Percentiles rank a stretch among this genome's conserved stretches.
These are phyloP conservation scores for Microtus pennsylvanicus DNA, from an alignment of 2,113 vertebrate genomes.

Conservation along the genomic window DNA sequence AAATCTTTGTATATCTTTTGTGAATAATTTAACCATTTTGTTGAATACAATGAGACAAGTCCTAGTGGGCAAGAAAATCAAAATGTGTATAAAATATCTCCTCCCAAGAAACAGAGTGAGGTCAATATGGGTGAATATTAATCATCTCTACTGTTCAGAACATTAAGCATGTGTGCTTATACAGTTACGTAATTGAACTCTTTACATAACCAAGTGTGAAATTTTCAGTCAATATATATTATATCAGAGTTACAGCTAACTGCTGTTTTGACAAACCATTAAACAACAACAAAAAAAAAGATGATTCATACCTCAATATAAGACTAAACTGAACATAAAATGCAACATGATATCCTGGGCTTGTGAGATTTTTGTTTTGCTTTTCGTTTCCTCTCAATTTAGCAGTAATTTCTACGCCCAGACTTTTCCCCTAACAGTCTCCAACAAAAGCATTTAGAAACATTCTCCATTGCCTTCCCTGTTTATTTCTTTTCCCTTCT, in stretches of 20 bases:
- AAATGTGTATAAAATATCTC: not conserved
- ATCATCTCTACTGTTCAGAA: not conserved
- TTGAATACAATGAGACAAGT: not conserved
- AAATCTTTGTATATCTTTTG: not conserved
- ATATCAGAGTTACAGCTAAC: not conserved
- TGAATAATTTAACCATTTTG: conserved; percentile 4
- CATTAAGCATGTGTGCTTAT: not conserved
- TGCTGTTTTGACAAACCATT: conserved; percentile 6
- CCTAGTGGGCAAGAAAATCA: not conserved
- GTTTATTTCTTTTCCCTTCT: conserved; percentile 36
- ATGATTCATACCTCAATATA: not conserved
- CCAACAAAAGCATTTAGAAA: not conserved
- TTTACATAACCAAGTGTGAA: not conserved
- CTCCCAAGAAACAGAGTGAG: not conserved
- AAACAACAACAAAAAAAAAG: not conserved
- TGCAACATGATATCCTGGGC: not conserved
- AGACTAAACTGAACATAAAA: conserved; percentile 29
- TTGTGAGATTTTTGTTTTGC: not conserved
- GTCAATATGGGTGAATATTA: not conserved
- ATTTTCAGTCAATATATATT: conserved; percentile 17
- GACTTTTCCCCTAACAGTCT: not conserved
- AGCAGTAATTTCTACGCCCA: not conserved
- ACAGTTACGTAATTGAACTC: not conserved
- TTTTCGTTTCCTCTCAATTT: not conserved
- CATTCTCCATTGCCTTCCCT: not conserved